Conservation (phyloP, 2,888 invertebrate genomes). For the Drosophila seclusa region DNA sequence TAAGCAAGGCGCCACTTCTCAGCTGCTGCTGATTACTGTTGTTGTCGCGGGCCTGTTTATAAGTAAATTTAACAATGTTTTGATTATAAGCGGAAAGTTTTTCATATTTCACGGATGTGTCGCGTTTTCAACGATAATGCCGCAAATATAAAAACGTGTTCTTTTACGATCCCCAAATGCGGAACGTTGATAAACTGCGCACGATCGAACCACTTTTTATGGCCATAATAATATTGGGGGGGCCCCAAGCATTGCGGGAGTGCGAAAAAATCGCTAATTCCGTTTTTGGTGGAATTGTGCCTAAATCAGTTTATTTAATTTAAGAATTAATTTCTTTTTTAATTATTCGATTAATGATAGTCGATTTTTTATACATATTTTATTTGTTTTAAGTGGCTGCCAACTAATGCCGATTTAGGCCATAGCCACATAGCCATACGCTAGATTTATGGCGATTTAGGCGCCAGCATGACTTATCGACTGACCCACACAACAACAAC, state of each 20-base stretch:
- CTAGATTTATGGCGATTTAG: constrained; percentile 21
- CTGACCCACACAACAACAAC: constrained; percentile 32
- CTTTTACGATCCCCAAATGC: constrained; percentile 44
- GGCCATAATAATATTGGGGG: constrained; percentile 17
- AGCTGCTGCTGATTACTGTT: constrained; percentile 24
- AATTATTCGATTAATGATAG: neutral
- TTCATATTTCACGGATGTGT: constrained; percentile 51
- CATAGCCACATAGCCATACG: constrained; percentile 2
- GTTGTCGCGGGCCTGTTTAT: constrained; percentile 33
- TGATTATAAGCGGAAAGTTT: constrained; percentile 73
- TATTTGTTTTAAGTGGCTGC: neutral
- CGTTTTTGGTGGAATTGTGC: neutral
- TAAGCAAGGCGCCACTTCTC: constrained; percentile 22
- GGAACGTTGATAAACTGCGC: constrained; percentile 39
- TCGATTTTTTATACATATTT: too few species aligned
- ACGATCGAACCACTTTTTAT: constrained; percentile 15
- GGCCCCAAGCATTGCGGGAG: neutral
- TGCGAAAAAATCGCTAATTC: neutral
- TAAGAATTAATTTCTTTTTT: neutral
- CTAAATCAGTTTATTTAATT: neutral
- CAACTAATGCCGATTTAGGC: constrained; percentile 3
- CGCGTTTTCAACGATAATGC: constrained; percentile 61
- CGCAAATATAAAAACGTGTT: constrained; percentile 52
- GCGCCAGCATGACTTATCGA: constrained; percentile 45
- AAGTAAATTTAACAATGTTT: constrained; percentile 52